Conservation (phyloP, 2,888 invertebrate species). For the Caenorhabditis afra region DNA sequence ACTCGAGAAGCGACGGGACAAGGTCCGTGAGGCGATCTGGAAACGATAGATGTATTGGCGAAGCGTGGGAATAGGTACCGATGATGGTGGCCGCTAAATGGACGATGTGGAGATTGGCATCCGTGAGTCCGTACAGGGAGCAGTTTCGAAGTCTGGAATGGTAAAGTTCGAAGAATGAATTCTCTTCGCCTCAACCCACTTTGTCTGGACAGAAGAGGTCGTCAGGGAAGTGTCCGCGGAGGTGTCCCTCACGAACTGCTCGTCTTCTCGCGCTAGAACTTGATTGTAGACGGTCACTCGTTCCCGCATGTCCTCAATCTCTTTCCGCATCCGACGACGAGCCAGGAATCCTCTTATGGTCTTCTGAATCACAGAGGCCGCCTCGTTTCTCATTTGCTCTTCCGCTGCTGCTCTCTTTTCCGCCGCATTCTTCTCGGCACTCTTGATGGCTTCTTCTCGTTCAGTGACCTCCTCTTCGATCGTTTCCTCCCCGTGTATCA, state of each 20-base stretch:
- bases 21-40: conserved; percentile 39
- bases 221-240: neutral
- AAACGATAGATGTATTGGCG: neutral
- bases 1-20: conserved; percentile 29
- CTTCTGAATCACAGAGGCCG: conserved; percentile 36
- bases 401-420: neutral
- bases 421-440: neutral
- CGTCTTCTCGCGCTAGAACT: conserved; percentile 19
- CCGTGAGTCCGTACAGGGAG: conserved; percentile 18
- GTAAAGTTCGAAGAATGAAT: neutral
- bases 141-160: conserved; percentile 23
- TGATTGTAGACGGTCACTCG: conserved; percentile 10
- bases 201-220: conserved; percentile 11
- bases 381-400: neutral
- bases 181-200: neutral
- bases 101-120: conserved; percentile 26
- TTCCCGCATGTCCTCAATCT: conserved; percentile 19
- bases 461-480: neutral
- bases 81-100: conserved; percentile 35
- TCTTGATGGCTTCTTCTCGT: neutral
- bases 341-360: conserved; percentile 26
- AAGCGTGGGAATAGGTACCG: neutral
- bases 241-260: conserved; percentile 7
- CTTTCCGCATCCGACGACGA: conserved; percentile 11
- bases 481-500: conserved; percentile 5